phyloP scores from a whole-genome alignment of 2,888 invertebrate genomes.

The Lithosia quadra region DNA sequence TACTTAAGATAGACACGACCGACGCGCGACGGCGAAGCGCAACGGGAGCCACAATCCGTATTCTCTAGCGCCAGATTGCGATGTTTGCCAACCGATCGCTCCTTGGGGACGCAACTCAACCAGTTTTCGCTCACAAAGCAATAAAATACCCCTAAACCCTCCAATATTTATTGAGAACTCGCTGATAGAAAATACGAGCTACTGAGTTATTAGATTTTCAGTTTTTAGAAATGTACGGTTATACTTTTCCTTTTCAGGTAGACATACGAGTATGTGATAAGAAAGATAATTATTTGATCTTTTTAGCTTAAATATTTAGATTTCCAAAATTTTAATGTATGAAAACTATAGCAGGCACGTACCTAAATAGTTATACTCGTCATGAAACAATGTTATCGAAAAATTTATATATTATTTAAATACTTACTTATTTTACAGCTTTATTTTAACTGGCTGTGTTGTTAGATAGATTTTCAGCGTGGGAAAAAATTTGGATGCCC shows the following conservation, averaged over 20 bases:
- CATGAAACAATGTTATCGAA: too few relatives aligned
- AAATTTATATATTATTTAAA: too few relatives aligned
- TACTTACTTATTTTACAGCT: too few relatives aligned
- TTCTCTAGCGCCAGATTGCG: slow-evolving; percentile 64
- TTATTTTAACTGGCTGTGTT: too few relatives aligned
- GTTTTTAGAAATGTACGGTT: slow-evolving; percentile 19
- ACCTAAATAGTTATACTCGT: too few relatives aligned
- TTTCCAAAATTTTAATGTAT: too few relatives aligned
- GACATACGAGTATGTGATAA: neutral
- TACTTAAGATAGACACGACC: slow-evolving; percentile 31
- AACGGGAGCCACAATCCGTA: slow-evolving; percentile 54
- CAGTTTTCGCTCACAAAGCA: slow-evolving; percentile 71
- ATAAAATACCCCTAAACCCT: slow-evolving; percentile 75
- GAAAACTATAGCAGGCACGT: too few relatives aligned
- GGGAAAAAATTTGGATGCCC: too few relatives aligned
- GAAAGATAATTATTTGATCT: neutral
- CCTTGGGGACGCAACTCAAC: slow-evolving; percentile 76
- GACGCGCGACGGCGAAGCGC: slow-evolving; percentile 19
- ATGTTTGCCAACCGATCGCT: slow-evolving; percentile 83
- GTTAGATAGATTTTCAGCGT: too few relatives aligned
- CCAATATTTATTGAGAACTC: slow-evolving; percentile 69
- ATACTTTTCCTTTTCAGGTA: neutral
- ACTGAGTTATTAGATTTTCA: slow-evolving; percentile 43
- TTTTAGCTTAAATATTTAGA: too few relatives aligned
- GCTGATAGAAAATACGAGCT: slow-evolving; percentile 51